Evolutionary conservation across 2,797 vertebrate species (phyloP).

Genomic region (Gallinago stenura): DNA sequence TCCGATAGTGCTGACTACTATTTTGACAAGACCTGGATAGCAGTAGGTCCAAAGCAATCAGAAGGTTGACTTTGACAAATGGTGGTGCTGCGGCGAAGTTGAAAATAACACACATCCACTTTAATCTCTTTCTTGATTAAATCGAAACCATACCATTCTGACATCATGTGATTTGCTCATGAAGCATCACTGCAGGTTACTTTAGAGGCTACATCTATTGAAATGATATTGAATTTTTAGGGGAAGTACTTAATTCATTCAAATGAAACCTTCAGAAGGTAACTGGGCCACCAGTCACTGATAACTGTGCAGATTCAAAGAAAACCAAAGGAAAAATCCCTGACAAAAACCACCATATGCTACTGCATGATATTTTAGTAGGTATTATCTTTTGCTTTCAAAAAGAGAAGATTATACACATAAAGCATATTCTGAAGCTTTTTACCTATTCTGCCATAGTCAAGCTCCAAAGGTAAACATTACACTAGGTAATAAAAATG

Average conservation of each 20-base stretch:
- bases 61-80: conserved; percentile 99
- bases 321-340: conserved; percentile 75
- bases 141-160: conserved; percentile 95
- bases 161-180: conserved; percentile 92
- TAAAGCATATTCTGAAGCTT: conserved; percentile 82
- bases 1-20: conserved; percentile 89
- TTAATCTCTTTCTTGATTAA: conserved; percentile 99
- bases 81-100: conserved; percentile 93
- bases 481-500: conserved; percentile 88
- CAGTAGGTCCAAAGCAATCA: conserved; percentile 99
- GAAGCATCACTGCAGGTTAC: conserved; percentile 89
- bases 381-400: conserved; percentile 81
- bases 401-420: conserved; percentile 80
- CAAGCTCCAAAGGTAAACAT: conserved; percentile 88
- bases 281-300: conserved; percentile 82
- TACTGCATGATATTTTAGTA: conserved; percentile 78
- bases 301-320: conserved; percentile 74
- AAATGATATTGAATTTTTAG: conserved; percentile 87
- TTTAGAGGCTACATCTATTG: conserved; percentile 85
- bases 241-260: conserved; percentile 86
- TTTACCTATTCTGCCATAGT: conserved; percentile 83
- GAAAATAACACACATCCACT: conserved; percentile 99
- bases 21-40: conserved; percentile 98
- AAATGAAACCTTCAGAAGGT: conserved; percentile 84
- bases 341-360: conserved; percentile 74